Percentiles rank a stretch among this genome's conserved stretches.
Conservation (phyloP, 2,888 invertebrate species). For the Sympetrum striolatum region DNA sequence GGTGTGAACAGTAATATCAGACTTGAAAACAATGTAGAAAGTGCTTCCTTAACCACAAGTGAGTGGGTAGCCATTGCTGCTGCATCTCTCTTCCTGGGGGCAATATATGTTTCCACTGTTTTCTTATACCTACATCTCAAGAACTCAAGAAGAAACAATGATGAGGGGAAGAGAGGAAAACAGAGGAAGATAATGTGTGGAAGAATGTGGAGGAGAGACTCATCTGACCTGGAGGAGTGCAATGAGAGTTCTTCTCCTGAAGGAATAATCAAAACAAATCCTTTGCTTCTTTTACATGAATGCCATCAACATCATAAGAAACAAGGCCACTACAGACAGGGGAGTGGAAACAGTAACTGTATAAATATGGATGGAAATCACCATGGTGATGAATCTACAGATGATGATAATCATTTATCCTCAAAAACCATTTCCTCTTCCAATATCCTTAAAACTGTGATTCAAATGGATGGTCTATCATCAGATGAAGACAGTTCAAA, state of each 20-base stretch:
- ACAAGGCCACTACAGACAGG: constrained; percentile 15
- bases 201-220: constrained; percentile 34
- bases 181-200: constrained; percentile 46
- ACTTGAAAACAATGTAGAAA: neutral
- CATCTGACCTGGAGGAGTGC: neutral
- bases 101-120: constrained; percentile 86
- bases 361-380: neutral
- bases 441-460: neutral
- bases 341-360: constrained; percentile 1
- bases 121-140: constrained; percentile 78
- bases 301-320: constrained; percentile 14
- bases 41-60: constrained; percentile 68
- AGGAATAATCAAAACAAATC: constrained; percentile 23
- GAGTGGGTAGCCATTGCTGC: constrained; percentile 86
- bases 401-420: neutral
- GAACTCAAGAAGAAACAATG: constrained; percentile 50
- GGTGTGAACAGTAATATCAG: neutral
- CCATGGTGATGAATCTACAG: neutral
- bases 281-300: constrained; percentile 16
- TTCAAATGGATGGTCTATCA: neutral
- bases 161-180: constrained; percentile 58
- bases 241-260: constrained; percentile 1
- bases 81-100: constrained; percentile 82
- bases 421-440: neutral
- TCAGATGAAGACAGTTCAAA: constrained; percentile 22